Evolutionary conservation across 2,113 vertebrate genomes (phyloP).

Genomic region (Heptranchias perlo): DNA sequence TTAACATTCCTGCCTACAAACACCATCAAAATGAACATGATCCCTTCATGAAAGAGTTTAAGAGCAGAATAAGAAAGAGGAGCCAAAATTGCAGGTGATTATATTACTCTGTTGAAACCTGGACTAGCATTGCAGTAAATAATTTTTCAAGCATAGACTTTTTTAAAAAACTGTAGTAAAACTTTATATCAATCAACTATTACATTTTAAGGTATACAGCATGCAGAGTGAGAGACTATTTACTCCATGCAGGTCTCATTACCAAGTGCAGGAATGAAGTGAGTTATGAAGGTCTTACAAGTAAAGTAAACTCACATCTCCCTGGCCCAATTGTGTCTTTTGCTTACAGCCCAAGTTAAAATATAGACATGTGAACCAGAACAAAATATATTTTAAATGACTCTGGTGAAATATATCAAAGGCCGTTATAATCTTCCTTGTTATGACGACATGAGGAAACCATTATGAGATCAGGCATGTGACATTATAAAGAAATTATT

Average conservation of each 20-base stretch:
- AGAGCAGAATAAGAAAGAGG: background rate
- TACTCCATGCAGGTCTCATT: background rate
- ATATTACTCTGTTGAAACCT: background rate
- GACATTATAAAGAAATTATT: background rate
- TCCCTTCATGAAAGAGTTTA: background rate
- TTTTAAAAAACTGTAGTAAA: background rate
- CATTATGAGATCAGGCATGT: background rate
- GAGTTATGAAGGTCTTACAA: background rate
- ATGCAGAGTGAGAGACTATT: background rate
- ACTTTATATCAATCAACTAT: background rate
- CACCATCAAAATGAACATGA: background rate
- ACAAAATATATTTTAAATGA: background rate
- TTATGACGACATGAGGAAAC: background rate
- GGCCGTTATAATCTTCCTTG: background rate
- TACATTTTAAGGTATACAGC: background rate
- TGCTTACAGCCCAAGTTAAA: background rate
- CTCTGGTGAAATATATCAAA: background rate
- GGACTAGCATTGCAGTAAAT: background rate
- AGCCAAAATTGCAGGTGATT: background rate
- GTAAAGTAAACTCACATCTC: background rate
- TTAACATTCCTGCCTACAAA: background rate
- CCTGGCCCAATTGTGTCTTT: background rate
- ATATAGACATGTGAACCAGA: background rate
- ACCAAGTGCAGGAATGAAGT: background rate
- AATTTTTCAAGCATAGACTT: background rate